Conservation (phyloP, 53 echinoderm and acorn worm genomes). For the Paelopatides confundens region DNA sequence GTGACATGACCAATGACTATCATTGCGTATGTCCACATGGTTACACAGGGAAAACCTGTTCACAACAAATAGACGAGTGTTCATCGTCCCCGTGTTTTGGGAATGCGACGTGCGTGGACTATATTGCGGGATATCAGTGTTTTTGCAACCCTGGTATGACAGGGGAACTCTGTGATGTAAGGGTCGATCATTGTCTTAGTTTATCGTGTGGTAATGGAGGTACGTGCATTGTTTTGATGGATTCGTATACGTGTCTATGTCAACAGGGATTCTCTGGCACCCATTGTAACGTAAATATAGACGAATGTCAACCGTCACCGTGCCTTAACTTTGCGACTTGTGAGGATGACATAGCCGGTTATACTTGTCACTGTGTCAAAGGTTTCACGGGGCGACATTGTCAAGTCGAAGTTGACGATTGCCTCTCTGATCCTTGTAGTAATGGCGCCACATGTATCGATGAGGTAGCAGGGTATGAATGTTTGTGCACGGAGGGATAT, state of each 20-base stretch:
- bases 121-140: conserved; percentile 63
- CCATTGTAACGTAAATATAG: conserved; percentile 72
- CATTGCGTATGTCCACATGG: conserved; percentile 81
- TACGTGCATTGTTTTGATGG: conserved; percentile 69
- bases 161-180: conserved; percentile 76
- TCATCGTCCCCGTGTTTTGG: conserved; percentile 71
- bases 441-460: conserved; percentile 70
- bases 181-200: conserved; percentile 75
- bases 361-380: conserved; percentile 65
- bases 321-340: conserved; percentile 81
- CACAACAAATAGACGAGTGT: conserved; percentile 77
- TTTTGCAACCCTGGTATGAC: conserved; percentile 75
- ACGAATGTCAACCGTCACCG: conserved; percentile 83
- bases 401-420: conserved; percentile 76
- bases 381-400: conserved; percentile 76
- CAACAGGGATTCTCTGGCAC: conserved; percentile 69
- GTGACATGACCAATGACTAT: conserved; percentile 79
- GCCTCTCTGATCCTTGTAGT: conserved; percentile 80
- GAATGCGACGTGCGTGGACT: conserved; percentile 82
- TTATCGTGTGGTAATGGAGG: conserved; percentile 89
- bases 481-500: conserved; percentile 67
- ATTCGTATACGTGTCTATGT: conserved; percentile 78
- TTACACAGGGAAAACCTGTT: conserved; percentile 74
- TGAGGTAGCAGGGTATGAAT: conserved; percentile 55
- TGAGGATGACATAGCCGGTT: conserved; percentile 65